Conservation (phyloP, 2,113 vertebrate genomes). For the Setophaga kirtlandii region DNA sequence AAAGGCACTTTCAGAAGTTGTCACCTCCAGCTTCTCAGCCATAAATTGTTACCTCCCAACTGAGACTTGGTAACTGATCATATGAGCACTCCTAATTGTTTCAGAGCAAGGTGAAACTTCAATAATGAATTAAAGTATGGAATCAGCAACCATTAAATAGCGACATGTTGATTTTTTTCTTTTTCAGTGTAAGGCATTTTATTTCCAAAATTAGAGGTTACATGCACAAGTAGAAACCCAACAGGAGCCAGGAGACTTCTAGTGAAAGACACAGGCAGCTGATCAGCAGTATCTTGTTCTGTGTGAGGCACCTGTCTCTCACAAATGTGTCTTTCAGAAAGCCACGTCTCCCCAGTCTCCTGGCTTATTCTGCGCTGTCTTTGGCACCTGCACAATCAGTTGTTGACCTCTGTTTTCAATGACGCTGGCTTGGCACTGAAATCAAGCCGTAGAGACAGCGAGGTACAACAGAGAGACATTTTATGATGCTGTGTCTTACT, state of each 20-base stretch:
- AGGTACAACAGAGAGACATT: not conserved
- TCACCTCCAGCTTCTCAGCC: conserved; percentile 30
- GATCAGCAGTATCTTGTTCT: conserved; percentile 16
- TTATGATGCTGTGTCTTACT: not conserved
- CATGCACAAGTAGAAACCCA: not conserved
- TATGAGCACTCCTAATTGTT: conserved; percentile 27
- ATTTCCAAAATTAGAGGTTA: conserved; percentile 51
- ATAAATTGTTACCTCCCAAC: conserved; percentile 48
- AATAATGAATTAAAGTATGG: conserved; percentile 52
- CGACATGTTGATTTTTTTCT: not conserved
- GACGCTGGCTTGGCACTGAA: not conserved
- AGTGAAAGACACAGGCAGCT: conserved; percentile 19
- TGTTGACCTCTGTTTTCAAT: conserved; percentile 55
- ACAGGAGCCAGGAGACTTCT: not conserved
- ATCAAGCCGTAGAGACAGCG: not conserved
- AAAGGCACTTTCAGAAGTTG: conserved; percentile 58
- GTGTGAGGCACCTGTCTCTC: conserved; percentile 24
- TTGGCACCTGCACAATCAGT: conserved; percentile 39
- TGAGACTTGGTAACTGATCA: conserved; percentile 59
- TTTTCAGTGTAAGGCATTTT: not conserved
- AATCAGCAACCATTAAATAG: conserved; percentile 59
- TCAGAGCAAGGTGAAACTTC: conserved; percentile 61
- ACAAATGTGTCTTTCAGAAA: conserved; percentile 44
- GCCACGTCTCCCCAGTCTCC: not conserved
- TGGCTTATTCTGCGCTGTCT: not conserved